These are phyloP conservation scores for Psettodes erumei DNA, from an alignment of 2,113 vertebrate genomes.

Conservation along the genomic window DNA sequence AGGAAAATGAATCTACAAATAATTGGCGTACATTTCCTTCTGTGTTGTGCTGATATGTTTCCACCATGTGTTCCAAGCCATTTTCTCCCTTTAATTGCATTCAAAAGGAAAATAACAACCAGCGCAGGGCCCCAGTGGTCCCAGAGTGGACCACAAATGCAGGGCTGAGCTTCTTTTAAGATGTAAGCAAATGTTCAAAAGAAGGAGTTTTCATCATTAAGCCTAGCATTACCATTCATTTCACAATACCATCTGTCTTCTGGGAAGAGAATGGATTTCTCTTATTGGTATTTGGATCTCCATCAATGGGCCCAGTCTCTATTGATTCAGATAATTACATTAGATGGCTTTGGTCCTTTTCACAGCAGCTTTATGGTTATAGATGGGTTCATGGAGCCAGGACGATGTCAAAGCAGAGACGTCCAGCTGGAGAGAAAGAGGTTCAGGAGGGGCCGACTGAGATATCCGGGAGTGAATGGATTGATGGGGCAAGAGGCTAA, in stretches of 20 bases:
- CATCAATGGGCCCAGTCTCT: constrained; percentile 43
- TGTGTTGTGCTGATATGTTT: constrained; percentile 62
- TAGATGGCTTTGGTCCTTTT: constrained; percentile 53
- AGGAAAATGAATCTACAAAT: constrained; percentile 46
- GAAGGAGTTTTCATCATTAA: constrained; percentile 28
- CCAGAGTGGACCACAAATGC: constrained; percentile 49
- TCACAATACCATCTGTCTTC: constrained; percentile 62
- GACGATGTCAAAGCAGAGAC: constrained; percentile 33
- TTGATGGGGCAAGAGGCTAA: constrained; percentile 25
- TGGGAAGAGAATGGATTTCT: constrained; percentile 44
- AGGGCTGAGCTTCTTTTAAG: constrained; percentile 52
- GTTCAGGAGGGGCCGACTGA: constrained; percentile 14
- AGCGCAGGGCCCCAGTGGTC: constrained; percentile 28
- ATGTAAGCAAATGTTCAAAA: constrained; percentile 45
- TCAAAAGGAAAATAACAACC: constrained; percentile 59
- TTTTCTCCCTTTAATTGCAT: constrained; percentile 62
- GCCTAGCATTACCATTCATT: constrained; percentile 33
- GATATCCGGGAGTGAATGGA: constrained; percentile 34
- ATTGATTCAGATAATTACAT: constrained; percentile 63
- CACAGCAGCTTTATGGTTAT: constrained; percentile 44
- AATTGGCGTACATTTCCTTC: constrained; percentile 49
- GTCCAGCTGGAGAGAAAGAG: constrained; percentile 25
- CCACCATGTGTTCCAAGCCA: constrained; percentile 65
- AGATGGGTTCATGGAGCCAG: constrained; percentile 34
- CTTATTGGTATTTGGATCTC: constrained; percentile 53